Conservation (phyloP, 2,113 vertebrate species). For the Epinephelus fuscoguttatus region DNA sequence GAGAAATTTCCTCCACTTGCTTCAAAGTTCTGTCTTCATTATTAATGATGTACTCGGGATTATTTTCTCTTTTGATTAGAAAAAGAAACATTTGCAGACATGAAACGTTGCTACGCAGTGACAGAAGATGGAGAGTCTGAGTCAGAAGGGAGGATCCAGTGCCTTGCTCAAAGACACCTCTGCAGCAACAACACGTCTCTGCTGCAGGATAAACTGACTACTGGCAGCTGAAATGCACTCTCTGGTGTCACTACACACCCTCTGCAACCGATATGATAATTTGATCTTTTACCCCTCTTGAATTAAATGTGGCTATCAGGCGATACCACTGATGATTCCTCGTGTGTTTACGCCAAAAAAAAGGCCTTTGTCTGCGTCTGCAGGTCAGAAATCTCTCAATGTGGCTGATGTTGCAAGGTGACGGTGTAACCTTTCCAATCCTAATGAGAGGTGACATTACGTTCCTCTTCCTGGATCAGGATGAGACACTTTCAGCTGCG, state of each 20-base stretch:
- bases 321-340: constrained; percentile 10
- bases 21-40: constrained; percentile 38
- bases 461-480: constrained; percentile 13
- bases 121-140: not conserved
- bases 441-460: constrained; percentile 51
- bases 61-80: constrained; percentile 1
- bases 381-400: constrained; percentile 28
- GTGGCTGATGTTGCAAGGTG: constrained; percentile 20
- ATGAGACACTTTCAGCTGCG: not conserved
- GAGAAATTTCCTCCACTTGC: constrained; percentile 42
- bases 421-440: constrained; percentile 32
- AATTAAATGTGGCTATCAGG: constrained; percentile 49
- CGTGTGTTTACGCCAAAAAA: constrained; percentile 2
- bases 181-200: not conserved
- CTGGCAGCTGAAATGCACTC: constrained; percentile 17
- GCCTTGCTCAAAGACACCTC: constrained; percentile 18
- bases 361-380: constrained; percentile 20
- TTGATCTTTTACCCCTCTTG: constrained; percentile 21
- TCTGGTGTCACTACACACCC: constrained; percentile 3
- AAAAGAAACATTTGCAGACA: not conserved
- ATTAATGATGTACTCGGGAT: constrained; percentile 31
- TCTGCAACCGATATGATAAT: constrained; percentile 14
- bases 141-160: not conserved
- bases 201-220: not conserved
- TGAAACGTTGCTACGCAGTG: not conserved